Conservation (phyloP, 2,888 invertebrate genomes). For the Callyntrura sp. region DNA sequence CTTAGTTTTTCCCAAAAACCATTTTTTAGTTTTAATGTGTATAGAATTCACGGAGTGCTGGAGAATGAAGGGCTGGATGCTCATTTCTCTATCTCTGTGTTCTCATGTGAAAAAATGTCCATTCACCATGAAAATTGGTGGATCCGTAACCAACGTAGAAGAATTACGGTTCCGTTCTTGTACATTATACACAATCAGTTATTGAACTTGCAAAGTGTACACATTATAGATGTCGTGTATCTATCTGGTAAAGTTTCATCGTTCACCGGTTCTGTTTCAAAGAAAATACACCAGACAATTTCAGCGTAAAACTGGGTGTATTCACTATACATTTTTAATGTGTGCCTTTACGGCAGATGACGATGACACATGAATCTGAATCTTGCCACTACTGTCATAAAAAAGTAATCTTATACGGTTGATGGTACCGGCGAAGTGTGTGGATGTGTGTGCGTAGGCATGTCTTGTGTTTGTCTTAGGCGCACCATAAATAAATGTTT, state of each 20-base stretch:
- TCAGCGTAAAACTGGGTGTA: neutral
- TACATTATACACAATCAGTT: too few species aligned
- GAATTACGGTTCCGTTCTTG: neutral
- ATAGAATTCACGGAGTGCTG: slow-evolving; percentile 51
- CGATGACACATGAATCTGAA: slow-evolving; percentile 63
- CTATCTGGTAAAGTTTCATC: neutral
- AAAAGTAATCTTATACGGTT: slow-evolving; percentile 46
- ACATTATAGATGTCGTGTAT: too few species aligned
- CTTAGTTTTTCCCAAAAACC: slow-evolving; percentile 43
- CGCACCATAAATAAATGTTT: too few species aligned
- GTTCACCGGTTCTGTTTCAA: neutral
- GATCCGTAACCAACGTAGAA: slow-evolving; percentile 63
- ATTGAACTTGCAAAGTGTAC: neutral
- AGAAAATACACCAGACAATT: neutral
- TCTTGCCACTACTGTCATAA: neutral
- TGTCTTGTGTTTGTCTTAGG: too few species aligned
- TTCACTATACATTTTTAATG: slow-evolving; percentile 36
- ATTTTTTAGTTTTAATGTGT: slow-evolving; percentile 55
- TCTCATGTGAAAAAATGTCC: slow-evolving; percentile 77
- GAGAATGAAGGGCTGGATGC: slow-evolving; percentile 65
- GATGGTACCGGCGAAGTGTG: slow-evolving; percentile 26
- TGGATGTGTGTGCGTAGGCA: neutral
- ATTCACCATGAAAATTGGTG: slow-evolving; percentile 80
- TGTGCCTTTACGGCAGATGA: slow-evolving; percentile 36
- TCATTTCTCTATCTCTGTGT: slow-evolving; percentile 62